These are phyloP conservation scores for Tiliacea citrago DNA, from an alignment of 2,888 invertebrate genomes.

Conservation along the genomic window DNA sequence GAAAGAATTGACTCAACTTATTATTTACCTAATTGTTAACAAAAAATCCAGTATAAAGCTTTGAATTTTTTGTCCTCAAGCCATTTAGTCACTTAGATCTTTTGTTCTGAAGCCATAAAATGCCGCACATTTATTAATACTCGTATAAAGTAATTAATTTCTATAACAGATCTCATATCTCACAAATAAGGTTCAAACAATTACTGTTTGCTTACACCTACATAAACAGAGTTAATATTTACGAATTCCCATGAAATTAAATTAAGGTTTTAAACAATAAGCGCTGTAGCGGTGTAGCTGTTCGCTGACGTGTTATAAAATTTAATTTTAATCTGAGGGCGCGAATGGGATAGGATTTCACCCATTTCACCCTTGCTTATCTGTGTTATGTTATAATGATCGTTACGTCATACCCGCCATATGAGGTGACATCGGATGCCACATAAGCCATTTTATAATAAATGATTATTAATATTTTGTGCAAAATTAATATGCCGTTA, in stretches of 20 bases:
- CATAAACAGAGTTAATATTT: slow-evolving; percentile 77
- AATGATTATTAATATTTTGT: slow-evolving; percentile 7
- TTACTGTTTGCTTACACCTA: slow-evolving; percentile 63
- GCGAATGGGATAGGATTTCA: slow-evolving; percentile 88
- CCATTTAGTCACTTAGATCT: slow-evolving; percentile 22
- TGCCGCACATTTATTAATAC: slow-evolving; percentile 51
- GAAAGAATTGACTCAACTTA: neutral
- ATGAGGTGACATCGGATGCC: slow-evolving; percentile 68
- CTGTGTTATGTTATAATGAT: slow-evolving; percentile 76
- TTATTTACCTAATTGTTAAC: slow-evolving; percentile 4
- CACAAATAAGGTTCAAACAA: slow-evolving; percentile 59
- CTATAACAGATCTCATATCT: slow-evolving; percentile 56
- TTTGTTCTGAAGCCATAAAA: slow-evolving; percentile 47
- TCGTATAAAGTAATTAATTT: slow-evolving; percentile 61
- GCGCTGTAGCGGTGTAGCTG: slow-evolving; percentile 75
- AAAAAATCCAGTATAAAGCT: slow-evolving; percentile 15
- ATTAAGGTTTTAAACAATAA: slow-evolving; percentile 84
- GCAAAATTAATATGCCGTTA: neutral
- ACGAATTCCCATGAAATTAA: slow-evolving; percentile 82
- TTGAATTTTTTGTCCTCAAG: slow-evolving; percentile 22
- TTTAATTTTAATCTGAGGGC: slow-evolving; percentile 88
- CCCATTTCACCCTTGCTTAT: slow-evolving; percentile 87
- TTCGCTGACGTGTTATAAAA: slow-evolving; percentile 86
- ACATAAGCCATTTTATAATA: slow-evolving; percentile 63
- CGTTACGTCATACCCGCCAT: slow-evolving; percentile 71